These are phyloP conservation scores for Cnemophilus loriae DNA, from an alignment of 2,113 vertebrate genomes.

Conservation along the genomic window DNA sequence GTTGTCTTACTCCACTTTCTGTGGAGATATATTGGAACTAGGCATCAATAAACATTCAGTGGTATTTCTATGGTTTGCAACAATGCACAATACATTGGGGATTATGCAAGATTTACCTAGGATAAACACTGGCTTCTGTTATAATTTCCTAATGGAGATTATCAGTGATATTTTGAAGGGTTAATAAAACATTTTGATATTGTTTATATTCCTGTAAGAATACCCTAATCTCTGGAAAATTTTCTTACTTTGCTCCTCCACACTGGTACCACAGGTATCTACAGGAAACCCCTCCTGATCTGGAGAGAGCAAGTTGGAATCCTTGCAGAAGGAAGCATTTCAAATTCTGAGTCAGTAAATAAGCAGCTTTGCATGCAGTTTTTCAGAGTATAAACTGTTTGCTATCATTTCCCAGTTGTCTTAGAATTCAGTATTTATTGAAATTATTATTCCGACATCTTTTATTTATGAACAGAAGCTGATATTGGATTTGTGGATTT, in stretches of 20 bases:
- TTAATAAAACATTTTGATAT: constrained; percentile 16
- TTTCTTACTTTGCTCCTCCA: neutral
- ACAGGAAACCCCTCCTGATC: neutral
- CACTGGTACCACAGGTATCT: neutral
- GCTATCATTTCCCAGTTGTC: neutral
- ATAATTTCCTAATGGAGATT: neutral
- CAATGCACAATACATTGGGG: neutral
- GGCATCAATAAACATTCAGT: neutral
- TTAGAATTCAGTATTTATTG: neutral
- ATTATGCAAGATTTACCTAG: neutral
- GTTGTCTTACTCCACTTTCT: neutral
- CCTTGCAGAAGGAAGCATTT: neutral
- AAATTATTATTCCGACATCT: neutral
- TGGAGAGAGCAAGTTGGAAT: neutral
- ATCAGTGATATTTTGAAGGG: neutral
- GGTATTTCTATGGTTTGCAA: neutral
- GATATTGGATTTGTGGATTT: neutral
- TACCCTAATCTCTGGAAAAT: neutral
- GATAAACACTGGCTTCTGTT: neutral
- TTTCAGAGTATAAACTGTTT: neutral
- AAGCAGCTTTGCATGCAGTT: neutral
- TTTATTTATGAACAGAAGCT: neutral
- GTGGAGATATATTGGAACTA: neutral
- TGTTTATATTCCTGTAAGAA: neutral
- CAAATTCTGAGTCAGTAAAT: neutral